These are phyloP conservation scores for Caenorhabditis elegans DNA, from an alignment of 1,140 invertebrate genomes.

Conservation along the genomic window WBcel235 BX284606.5:15169001-15169500, in stretches of 20 bases:
- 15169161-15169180: conserved; percentile 68
- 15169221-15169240: conserved; percentile 67
- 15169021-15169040: conserved; percentile 80
- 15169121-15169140: conserved; percentile 35
- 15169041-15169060: conserved; percentile 72
- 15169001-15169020: conserved; percentile 82
- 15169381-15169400: conserved; percentile 93
- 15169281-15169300: conserved; percentile 91
- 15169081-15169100: conserved; percentile 49
- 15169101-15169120: conserved; percentile 33
- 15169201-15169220: conserved; percentile 88
- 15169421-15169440: neutral
- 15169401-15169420: conserved; percentile 75
- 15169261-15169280: conserved; percentile 75
- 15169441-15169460: conserved; percentile 67
- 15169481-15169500: conserved; percentile 94
- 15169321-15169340: conserved; percentile 86
- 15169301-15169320: conserved; percentile 85
- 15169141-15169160: conserved; percentile 46
- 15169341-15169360: conserved; percentile 86
- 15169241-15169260: neutral
- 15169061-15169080: conserved; percentile 47
- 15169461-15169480: conserved; percentile 97
- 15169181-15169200: conserved; percentile 74
- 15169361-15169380: conserved; percentile 91